Evolutionary conservation across 2,113 vertebrate genomes (phyloP).

Genomic region (Chaetodon auriga): DNA sequence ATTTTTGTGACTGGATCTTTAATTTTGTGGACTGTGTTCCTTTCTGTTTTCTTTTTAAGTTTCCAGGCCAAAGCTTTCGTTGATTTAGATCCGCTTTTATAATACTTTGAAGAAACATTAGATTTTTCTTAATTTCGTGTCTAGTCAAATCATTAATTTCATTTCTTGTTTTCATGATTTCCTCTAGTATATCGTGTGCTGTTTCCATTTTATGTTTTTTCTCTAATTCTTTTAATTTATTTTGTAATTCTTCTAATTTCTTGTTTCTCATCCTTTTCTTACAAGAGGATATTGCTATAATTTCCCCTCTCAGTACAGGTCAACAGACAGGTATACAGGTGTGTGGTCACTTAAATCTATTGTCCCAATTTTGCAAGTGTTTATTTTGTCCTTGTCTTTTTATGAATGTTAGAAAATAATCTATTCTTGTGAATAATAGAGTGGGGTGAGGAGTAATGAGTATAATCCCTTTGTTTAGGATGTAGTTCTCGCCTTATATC

Average conservation of each 20-base stretch:
- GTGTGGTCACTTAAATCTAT: neutral
- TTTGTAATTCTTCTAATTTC: neutral
- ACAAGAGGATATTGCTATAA: neutral
- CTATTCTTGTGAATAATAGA: constrained; percentile 1
- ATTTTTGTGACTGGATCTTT: neutral
- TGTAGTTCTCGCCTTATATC: neutral
- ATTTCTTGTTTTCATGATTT: no score
- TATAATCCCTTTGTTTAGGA: neutral
- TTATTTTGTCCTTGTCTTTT: neutral
- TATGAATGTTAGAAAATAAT: constrained; percentile 12
- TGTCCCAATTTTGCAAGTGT: neutral
- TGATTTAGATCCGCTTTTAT: neutral
- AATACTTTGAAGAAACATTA: constrained; percentile 11
- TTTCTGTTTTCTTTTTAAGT: neutral
- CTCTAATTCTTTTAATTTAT: neutral
- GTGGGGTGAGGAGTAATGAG: neutral
- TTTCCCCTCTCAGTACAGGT: neutral
- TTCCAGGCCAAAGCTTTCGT: neutral
- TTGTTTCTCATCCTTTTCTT: neutral
- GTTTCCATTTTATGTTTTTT: neutral
- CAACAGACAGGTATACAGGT: neutral
- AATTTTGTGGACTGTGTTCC: neutral
- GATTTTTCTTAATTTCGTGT: no score
- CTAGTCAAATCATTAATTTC: neutral
- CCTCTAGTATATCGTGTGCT: accelerated